Evolutionary conservation across 2,113 vertebrate species (phyloP), one percentile per base, ranked within the genome.

Genomic region (Plecotus auritus): DNA sequence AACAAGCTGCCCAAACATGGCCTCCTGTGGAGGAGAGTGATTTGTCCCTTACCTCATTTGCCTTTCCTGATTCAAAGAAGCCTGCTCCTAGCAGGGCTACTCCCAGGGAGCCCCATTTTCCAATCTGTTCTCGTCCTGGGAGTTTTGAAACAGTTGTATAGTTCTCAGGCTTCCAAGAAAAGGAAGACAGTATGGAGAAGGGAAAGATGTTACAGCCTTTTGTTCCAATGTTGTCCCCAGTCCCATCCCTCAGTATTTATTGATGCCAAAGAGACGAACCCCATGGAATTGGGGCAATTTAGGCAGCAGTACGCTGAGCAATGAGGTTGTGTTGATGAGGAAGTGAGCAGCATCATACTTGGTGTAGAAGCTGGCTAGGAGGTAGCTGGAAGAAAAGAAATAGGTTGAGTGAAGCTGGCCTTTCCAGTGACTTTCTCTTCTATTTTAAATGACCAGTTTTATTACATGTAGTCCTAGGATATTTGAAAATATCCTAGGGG

Each of bases 301-400:
- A 64, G 99, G 99, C 91, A 99, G 98, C 3, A 99, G 98, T 61
- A 99, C 99, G 0, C 98, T 99, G 11, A 99, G 98, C 77, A 99
- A 97, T 14, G 99, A 99, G 90, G 98, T 67, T 0, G 99, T 99
- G 98, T 99, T 99, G 98, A 99, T 95, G 26, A 99, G 47, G 96
- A 99, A 99, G 97, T 99, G 99, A 22, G 97, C 98, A 16, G 98
- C 97, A 67, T 99, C 99, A 7, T 99, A 99, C 96, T 99, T 99
- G 94, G 99, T 99, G 97, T 99, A 99, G 98, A 99, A 99, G 98
- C 99, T 99, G 97, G 99, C 98, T 83, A 99, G 98, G 72, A 99
- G 98, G 87, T 99, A 99, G 97, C 99, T 99, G 96, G 72, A 88
- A 72, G 32, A 93, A 61, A 85, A 93, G 66, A 94, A 77, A 49